Conservation (phyloP, 2,113 vertebrate genomes). For the Lagopus leucura region DNA sequence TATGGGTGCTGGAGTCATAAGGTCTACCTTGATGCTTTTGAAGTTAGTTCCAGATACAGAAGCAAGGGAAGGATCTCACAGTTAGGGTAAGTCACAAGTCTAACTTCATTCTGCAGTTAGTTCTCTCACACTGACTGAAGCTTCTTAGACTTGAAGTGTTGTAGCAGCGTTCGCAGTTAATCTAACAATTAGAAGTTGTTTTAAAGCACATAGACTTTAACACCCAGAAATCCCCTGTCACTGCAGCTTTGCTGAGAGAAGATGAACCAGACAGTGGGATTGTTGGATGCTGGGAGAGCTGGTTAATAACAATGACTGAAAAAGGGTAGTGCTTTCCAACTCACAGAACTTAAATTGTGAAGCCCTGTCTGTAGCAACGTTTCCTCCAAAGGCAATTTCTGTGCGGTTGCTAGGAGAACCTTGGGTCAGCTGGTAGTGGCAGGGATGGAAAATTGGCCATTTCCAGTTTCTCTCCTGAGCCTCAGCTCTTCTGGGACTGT, state of each 20-base stretch:
- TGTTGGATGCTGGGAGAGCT: neutral
- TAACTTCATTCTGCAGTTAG: constrained; percentile 2
- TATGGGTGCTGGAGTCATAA: constrained; percentile 5
- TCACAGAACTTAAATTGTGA: neutral
- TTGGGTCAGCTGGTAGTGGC: neutral
- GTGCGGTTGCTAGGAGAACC: neutral
- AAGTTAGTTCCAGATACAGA: neutral
- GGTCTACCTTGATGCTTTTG: neutral
- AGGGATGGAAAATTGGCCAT: neutral
- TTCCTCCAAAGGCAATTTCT: neutral
- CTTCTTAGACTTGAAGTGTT: neutral
- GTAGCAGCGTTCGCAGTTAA: neutral
- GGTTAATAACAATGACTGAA: neutral
- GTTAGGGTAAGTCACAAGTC: neutral
- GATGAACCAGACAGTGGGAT: neutral
- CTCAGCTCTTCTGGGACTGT: neutral
- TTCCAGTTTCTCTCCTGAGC: neutral
- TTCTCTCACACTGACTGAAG: neutral
- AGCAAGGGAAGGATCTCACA: neutral
- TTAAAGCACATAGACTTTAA: neutral
- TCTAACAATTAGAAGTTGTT: neutral
- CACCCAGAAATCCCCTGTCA: neutral
- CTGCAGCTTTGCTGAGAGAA: neutral
- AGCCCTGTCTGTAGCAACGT: neutral
- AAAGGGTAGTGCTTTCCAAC: neutral